These are phyloP conservation scores for Galeopterus variegatus DNA, from an alignment of 2,113 vertebrate species.

Conservation along the genomic window DNA sequence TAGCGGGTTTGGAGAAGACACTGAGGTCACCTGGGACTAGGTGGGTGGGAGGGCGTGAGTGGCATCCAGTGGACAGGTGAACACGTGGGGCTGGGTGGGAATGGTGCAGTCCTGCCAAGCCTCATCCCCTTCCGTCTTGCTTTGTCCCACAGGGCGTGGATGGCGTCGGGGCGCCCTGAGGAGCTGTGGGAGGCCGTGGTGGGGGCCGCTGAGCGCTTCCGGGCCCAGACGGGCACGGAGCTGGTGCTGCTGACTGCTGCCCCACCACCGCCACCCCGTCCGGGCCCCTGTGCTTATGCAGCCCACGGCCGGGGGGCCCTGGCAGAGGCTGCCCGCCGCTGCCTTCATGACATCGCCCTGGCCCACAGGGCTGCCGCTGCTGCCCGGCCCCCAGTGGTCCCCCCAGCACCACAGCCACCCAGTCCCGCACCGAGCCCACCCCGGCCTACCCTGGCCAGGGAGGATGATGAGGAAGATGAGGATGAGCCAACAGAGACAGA, in stretches of 20 bases:
- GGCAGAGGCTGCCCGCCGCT: constrained; percentile 92
- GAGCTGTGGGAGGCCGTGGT: constrained; percentile 95
- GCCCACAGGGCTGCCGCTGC: constrained; percentile 93
- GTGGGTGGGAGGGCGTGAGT: background rate
- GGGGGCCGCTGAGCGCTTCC: constrained; percentile 92
- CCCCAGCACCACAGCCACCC: constrained; percentile 83
- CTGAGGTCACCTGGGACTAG: background rate
- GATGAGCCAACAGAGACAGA: constrained; percentile 89
- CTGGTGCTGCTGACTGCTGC: constrained; percentile 93
- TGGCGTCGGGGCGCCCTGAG: constrained; percentile 92
- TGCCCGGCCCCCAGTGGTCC: constrained; percentile 82
- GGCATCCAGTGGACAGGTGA: background rate
- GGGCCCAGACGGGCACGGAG: constrained; percentile 94
- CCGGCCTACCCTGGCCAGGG: background rate
- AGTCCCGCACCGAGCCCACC: constrained; percentile 76
- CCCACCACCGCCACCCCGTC: constrained; percentile 90
- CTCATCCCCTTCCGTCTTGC: constrained; percentile 38
- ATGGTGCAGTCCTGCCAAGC: rapidly evolving
- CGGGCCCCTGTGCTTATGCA: constrained; percentile 89
- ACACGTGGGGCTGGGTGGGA: background rate
- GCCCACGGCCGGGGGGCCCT: constrained; percentile 93
- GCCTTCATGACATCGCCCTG: constrained; percentile 94
- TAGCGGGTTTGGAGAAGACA: no score
- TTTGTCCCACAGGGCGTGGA: constrained; percentile 77
- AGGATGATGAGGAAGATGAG: constrained; percentile 85